Percentiles rank a stretch among this genome's conserved stretches.
Conservation (phyloP, 37 sponge, comb jelly and placozoan species). For the Ianthella basta region DNA sequence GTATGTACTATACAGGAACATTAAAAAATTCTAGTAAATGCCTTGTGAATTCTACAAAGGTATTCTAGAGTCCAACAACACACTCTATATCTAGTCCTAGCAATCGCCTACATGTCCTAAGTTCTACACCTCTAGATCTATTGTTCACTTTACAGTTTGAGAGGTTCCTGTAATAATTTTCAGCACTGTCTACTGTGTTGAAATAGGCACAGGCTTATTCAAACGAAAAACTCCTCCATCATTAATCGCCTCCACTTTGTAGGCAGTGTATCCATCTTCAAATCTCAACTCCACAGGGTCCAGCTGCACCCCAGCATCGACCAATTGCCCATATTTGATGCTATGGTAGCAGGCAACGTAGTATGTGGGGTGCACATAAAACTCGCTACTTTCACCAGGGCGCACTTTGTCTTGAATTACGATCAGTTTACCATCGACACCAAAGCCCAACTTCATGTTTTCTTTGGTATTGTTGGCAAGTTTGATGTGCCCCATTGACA, state of each 20-base stretch:
- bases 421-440: background rate
- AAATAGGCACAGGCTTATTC: background rate
- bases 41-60: too few species aligned
- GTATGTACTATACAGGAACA: too few species aligned
- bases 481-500: background rate
- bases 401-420: background rate
- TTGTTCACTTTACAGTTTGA: too few species aligned
- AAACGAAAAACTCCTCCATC: background rate
- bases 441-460: background rate
- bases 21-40: too few species aligned
- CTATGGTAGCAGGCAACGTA: conserved; percentile 9
- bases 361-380: background rate
- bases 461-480: background rate
- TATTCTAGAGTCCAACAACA: too few species aligned
- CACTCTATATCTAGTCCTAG: too few species aligned
- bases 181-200: too few species aligned
- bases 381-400: background rate
- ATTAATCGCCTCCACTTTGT: background rate
- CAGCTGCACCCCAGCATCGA: background rate
- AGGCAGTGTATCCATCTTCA: conserved; percentile 5
- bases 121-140: too few species aligned
- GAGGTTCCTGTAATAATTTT: too few species aligned
- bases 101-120: too few species aligned
- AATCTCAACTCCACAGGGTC: background rate
- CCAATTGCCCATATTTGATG: background rate